Evolutionary conservation across 1,140 invertebrate species (phyloP).

Genomic region (Nixonia krombeini): DNA sequence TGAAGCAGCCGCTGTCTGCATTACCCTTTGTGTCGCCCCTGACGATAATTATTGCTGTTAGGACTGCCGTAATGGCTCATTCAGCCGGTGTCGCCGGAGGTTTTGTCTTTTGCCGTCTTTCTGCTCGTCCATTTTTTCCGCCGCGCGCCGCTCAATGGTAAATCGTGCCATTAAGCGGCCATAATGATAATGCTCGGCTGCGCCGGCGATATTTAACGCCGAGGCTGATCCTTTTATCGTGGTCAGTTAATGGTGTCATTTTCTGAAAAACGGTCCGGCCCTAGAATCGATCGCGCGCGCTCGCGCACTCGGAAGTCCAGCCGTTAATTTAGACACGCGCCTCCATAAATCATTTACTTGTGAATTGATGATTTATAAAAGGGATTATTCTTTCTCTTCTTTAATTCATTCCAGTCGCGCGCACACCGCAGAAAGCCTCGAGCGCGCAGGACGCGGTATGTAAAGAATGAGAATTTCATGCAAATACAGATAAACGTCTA

Average conservation of each 20-base stretch:
- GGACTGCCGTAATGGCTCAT: constrained; percentile 68
- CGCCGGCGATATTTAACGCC: too few species aligned
- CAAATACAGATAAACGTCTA: constrained; percentile 48
- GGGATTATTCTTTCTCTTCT: constrained; percentile 11
- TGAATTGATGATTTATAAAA: too few species aligned
- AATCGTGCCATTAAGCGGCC: constrained; percentile 65
- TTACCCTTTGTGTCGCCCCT: constrained; percentile 24
- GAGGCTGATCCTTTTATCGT: too few species aligned
- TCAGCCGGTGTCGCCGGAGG: constrained; percentile 60
- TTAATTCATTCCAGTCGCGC: constrained; percentile 9
- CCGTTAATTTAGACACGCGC: too few species aligned
- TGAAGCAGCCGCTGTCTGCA: constrained; percentile 35
- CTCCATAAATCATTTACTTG: too few species aligned
- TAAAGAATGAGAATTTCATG: constrained; percentile 39
- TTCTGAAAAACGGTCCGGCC: too few species aligned
- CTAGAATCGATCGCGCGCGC: too few species aligned
- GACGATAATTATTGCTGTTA: constrained; percentile 70
- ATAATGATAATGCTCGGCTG: too few species aligned
- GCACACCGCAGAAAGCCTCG: too few species aligned
- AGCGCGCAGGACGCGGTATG: constrained; percentile 4
- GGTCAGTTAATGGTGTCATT: too few species aligned
- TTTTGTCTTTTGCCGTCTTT: constrained; percentile 49
- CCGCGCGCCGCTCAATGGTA: constrained; percentile 53
- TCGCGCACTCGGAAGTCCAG: too few species aligned
- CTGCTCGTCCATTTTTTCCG: constrained; percentile 39